Evolutionary conservation across 1,140 invertebrate genomes (phyloP), one percentile per base, ranked within the genome.

Genomic region (Notospermus geniculatus): DNA sequence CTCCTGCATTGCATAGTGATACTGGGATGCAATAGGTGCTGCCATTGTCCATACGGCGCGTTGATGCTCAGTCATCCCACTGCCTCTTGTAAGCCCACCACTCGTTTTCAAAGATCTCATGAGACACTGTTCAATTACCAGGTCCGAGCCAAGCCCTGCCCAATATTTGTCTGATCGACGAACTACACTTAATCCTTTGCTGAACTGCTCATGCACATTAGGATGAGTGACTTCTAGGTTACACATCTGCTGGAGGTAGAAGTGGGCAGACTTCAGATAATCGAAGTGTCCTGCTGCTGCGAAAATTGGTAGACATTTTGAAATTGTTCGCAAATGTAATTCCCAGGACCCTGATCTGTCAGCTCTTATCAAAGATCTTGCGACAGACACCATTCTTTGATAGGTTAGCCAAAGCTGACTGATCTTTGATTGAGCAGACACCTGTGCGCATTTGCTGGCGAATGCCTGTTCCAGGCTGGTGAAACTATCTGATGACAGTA

Each of bases 221-320:
- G 50, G 39, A 43, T 54, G 28, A n/a, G 27, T 22, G 2, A 62
- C 56, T 45, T 72, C 19, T 60, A 78, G 65, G 56, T 70, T 36
- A 55, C 46, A 0, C 79, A 79, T 83, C 69, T 82, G 66, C 74
- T 82, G 78, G 13, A 84, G 58, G 68, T 83, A 84, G 22, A 82
- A 53, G 39, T 78, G 73, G 39, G 68, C 69, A 59, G 77, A 80
- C 75, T 84, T 84, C 4, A 79, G 75, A 70, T 83, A 4, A 80
- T n/a, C n/a, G n/a, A n/a, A n/a, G n/a, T n/a, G n/a, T n/a, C n/a
- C n/a, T n/a, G n/a, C n/a, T n/a, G n/a, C 78, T 66, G 81, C 73
- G 64, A 82, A 81, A 57, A 67, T 77, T 1, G 76, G 79, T 13
- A 82, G 60, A 71, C 82, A 82, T 60, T 72, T 59, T 53, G 66